Conservation (phyloP, 2,797 vertebrate genomes). For the Leontocebus nigricollis region DNA sequence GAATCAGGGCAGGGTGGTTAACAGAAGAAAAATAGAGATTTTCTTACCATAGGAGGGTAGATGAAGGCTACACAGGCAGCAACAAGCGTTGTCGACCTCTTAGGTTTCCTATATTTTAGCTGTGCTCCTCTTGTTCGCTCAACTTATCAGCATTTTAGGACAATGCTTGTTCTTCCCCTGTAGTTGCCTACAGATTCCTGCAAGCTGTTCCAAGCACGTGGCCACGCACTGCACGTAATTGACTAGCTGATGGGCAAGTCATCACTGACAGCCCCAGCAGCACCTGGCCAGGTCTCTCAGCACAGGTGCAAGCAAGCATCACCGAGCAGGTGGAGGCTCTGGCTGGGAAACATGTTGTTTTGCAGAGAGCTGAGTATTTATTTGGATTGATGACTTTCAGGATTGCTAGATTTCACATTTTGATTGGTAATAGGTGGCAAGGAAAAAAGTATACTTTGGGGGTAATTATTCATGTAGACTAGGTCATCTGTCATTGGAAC, state of each 20-base stretch:
- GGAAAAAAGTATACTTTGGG: constrained; percentile 45
- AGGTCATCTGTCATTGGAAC: constrained; percentile 6
- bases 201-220: not conserved
- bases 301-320: not conserved
- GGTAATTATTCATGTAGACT: constrained; percentile 52
- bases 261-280: not conserved
- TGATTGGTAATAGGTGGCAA: constrained; percentile 59
- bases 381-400: constrained; percentile 59
- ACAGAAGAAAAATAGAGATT: not conserved
- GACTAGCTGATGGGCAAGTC: not conserved
- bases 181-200: not conserved
- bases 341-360: not conserved
- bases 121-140: not conserved
- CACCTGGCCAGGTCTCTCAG: not conserved
- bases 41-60: not conserved
- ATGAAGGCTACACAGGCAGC: not conserved
- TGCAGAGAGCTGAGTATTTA: constrained; percentile 36
- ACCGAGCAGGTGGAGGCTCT: not conserved
- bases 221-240: not conserved
- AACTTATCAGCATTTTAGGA: not conserved
- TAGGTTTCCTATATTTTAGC: not conserved
- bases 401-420: constrained; percentile 57
- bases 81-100: not conserved
- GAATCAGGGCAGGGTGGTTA: not conserved
- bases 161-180: not conserved